A percentile compares a stretch with the other conserved stretches of the same genome.
Evolutionary conservation across 2,113 vertebrate species (phyloP).

Genomic region (Nansenia antarctica): DNA sequence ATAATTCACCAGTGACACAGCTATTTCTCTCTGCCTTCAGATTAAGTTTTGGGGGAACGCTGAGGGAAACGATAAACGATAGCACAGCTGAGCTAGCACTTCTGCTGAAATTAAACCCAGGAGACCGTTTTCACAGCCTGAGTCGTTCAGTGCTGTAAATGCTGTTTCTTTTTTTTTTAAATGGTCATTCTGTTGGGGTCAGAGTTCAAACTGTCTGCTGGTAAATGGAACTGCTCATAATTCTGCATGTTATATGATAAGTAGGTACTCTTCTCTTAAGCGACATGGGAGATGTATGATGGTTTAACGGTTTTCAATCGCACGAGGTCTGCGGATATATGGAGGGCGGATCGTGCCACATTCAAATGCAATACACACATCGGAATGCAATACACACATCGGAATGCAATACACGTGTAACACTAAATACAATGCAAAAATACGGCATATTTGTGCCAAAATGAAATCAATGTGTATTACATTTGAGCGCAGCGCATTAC

Average conservation of each 20-base stretch:
- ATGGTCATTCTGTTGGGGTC: constrained; percentile 17
- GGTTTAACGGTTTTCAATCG: neutral
- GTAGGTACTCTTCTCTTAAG: constrained; percentile 2
- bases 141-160: constrained; percentile 24
- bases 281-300: neutral
- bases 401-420: no score
- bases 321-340: neutral
- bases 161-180: constrained; percentile 7
- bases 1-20: constrained; percentile 27
- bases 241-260: constrained; percentile 17
- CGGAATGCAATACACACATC: no score
- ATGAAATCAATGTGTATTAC: no score
- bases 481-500: no score
- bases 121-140: constrained; percentile 31
- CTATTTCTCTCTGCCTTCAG: constrained; percentile 3
- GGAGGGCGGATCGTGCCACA: no score
- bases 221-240: constrained; percentile 12
- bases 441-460: no score
- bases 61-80: constrained; percentile 9
- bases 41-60: constrained; percentile 14
- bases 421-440: no score
- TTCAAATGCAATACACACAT: no score
- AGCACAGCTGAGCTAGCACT: constrained; percentile 37
- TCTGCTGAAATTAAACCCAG: constrained; percentile 25
- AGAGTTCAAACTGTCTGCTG: constrained; percentile 19